Conservation (phyloP, 2,888 invertebrate genomes). For the Hydraecia micacea region DNA sequence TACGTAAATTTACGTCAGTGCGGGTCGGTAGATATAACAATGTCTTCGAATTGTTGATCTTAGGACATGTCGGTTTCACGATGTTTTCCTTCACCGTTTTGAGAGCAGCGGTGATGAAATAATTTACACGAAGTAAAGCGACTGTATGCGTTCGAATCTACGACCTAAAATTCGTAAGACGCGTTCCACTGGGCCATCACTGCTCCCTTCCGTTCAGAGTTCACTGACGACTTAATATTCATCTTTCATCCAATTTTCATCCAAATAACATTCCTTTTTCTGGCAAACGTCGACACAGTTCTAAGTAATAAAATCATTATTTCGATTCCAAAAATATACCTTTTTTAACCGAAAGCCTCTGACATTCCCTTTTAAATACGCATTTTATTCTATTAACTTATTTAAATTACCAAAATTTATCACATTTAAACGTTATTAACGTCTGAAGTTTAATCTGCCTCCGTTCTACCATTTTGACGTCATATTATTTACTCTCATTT, state of each 20-base stretch:
- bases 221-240: not conserved
- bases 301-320: slow-evolving; percentile 16
- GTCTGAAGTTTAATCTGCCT: slow-evolving; percentile 23
- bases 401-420: slow-evolving; percentile 34
- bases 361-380: not conserved
- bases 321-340: not conserved
- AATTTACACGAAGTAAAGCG: not conserved
- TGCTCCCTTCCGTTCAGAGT: no score
- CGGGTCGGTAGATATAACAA: not conserved
- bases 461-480: slow-evolving; percentile 22
- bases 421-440: slow-evolving; percentile 38
- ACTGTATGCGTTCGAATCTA: no score
- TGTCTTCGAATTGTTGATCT: not conserved
- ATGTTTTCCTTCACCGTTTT: not conserved
- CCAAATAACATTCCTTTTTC: not conserved
- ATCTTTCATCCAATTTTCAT: not conserved
- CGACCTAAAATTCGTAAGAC: no score
- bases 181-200: no score
- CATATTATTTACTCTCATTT: slow-evolving; percentile 42
- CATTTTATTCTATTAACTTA: slow-evolving; percentile 23
- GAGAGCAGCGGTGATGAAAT: not conserved
- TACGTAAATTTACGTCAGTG: no score
- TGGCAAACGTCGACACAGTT: not conserved
- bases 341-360: slow-evolving; percentile 10
- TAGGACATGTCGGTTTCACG: no score